Evolutionary conservation across 1,140 invertebrate genomes (phyloP).

Genomic region (Sesamia nonagrioides): DNA sequence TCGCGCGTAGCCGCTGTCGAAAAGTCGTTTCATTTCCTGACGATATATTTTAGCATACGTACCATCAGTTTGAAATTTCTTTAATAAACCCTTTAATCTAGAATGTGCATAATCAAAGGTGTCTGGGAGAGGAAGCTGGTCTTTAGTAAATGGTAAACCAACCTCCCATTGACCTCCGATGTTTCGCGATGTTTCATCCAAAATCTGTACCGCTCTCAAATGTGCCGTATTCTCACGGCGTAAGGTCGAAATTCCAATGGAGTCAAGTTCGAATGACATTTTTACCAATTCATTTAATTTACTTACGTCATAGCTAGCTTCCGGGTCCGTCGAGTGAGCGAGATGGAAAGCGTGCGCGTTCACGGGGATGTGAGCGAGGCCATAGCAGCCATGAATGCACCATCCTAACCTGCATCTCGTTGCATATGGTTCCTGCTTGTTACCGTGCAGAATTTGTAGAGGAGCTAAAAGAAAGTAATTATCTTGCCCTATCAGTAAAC

Average conservation of each 20-base stretch:
- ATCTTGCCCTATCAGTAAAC: too few relatives aligned
- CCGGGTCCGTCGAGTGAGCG: too few relatives aligned
- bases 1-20: not conserved
- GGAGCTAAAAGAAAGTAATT: too few relatives aligned
- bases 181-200: not conserved
- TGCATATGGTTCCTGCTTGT: too few relatives aligned
- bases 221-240: not conserved
- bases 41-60: not conserved
- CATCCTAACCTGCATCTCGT: too few relatives aligned
- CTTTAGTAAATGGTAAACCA: not conserved
- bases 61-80: not conserved
- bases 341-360: too few relatives aligned
- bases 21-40: not conserved
- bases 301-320: too few relatives aligned
- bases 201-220: not conserved
- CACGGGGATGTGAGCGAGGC: too few relatives aligned
- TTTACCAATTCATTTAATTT: too few relatives aligned
- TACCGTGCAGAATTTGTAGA: too few relatives aligned
- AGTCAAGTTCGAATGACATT: too few relatives aligned
- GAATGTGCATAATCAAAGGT: not conserved
- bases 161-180: slow-evolving; percentile 12
- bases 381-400: too few relatives aligned
- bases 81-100: not conserved
- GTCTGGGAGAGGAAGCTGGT: not conserved
- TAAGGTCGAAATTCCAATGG: not conserved